Evolutionary conservation across 2,797 vertebrate genomes (phyloP), one percentile per base, ranked within the genome.

Genomic region (Pseudochaenichthys georgianus): DNA sequence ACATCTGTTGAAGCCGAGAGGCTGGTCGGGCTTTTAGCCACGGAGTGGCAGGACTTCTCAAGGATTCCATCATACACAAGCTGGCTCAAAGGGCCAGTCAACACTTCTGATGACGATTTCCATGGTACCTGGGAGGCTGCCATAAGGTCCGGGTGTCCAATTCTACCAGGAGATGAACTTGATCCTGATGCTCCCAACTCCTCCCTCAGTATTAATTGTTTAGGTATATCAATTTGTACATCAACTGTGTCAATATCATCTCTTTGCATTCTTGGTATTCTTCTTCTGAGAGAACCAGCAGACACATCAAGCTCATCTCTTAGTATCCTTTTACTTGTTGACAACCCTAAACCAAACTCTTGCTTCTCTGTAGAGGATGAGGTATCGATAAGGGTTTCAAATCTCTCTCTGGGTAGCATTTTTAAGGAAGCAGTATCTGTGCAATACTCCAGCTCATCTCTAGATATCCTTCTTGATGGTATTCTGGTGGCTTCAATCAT

Each of bases 11-110:
- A 86, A 17, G 73, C 69, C 13, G 90, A 86, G n/a, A 89, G 69
- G 60, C 52, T 43, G 1, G 55, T 23, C n/a, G 82, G 13, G 10
- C 46, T 62, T 4, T 73, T 54, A 21, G 80, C 93, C 92, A 94
- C 90, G 86, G 97, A 59, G 58, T 38, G 96, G 87, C 96, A 97
- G 38, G 98, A 97, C 80, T 99, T 99, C 93, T 99, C 98, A 81
- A 99, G 89, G 87, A 99, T 98, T 79, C 98, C 98, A 9, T 99
- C 98, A 79, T 99, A 99, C 62, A 99, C 97, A 3, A 95, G 89
- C 85, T 96, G 96, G 85, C 95, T 97, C 13, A 97, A 88, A 0
- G 87, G 90, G 9, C 90, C 90, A 0, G 28, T 2, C 5, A 60
- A 73, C 31, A 70, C 51, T 8, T 93, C 93, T 46, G 90, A 77